Conservation (phyloP, 2,113 vertebrate genomes). For the Etia nguti region DNA sequence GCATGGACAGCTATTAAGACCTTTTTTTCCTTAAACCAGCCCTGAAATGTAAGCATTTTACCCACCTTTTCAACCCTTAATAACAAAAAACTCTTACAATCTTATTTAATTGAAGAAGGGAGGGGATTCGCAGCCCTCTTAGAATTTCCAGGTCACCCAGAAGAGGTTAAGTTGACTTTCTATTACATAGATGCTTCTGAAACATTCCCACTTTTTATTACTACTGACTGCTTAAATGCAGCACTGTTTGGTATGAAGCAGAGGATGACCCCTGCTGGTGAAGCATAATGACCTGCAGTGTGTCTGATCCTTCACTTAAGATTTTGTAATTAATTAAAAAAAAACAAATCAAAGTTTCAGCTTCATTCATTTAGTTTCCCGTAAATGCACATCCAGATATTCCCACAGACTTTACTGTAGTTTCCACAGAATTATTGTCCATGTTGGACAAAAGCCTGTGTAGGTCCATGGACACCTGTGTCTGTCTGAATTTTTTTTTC, state of each 20-base stretch:
- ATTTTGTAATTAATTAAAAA: neutral
- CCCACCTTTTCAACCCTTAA: neutral
- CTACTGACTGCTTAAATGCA: neutral
- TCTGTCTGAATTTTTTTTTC: neutral
- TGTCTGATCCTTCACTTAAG: neutral
- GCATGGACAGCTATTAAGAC: neutral
- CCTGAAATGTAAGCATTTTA: neutral
- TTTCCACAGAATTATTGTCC: neutral
- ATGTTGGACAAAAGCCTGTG: neutral
- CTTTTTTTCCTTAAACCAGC: neutral
- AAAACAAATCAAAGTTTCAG: neutral
- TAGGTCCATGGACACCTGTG: neutral
- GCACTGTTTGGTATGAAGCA: neutral
- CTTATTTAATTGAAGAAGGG: neutral
- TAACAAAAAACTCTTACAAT: neutral
- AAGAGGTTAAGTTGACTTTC: neutral
- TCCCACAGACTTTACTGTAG: neutral
- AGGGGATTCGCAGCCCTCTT: neutral
- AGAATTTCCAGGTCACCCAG: neutral
- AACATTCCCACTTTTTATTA: neutral
- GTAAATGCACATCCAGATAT: neutral
- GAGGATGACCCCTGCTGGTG: constrained; percentile 63
- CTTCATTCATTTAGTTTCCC: neutral
- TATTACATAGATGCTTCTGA: neutral
- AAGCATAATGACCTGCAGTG: neutral